Percentiles rank a stretch among this genome's conserved stretches.
Conservation (phyloP, 1,140 invertebrate genomes). For the Limonius californicus region DNA sequence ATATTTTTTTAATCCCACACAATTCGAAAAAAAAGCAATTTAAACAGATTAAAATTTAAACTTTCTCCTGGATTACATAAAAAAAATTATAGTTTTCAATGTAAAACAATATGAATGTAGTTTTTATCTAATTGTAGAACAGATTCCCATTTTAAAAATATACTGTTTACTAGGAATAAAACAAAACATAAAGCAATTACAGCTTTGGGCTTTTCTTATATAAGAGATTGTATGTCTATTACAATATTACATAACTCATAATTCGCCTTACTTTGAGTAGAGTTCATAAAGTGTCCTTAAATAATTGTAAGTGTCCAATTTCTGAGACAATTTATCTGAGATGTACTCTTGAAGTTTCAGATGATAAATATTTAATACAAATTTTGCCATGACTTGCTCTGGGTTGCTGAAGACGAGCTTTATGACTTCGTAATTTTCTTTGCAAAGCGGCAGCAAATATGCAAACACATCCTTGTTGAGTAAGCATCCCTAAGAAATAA, state of each 20-base stretch:
- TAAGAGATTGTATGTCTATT: too few species aligned
- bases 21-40: too few species aligned
- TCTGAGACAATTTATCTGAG: slow-evolving; percentile 71
- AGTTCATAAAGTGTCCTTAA: slow-evolving; percentile 83
- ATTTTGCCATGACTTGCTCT: slow-evolving; percentile 97
- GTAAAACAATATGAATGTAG: too few species aligned
- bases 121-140: too few species aligned
- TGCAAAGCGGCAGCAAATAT: slow-evolving; percentile 87
- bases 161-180: too few species aligned
- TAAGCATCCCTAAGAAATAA: slow-evolving; percentile 58
- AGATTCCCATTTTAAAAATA: slow-evolving; percentile 17
- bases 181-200: too few species aligned
- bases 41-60: too few species aligned
- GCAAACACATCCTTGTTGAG: slow-evolving; percentile 84
- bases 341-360: slow-evolving; percentile 86
- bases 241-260: slow-evolving; percentile 19
- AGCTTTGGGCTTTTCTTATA: too few species aligned
- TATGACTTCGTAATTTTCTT: slow-evolving; percentile 83
- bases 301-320: slow-evolving; percentile 81
- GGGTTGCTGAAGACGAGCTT: slow-evolving; percentile 94
- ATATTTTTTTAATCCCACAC: too few species aligned
- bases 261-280: slow-evolving; percentile 67
- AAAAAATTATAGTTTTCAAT: too few species aligned
- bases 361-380: slow-evolving; percentile 95
- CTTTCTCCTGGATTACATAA: too few species aligned